Base-by-base conservation (phyloP, 2,113 vertebrate genomes). In the Leptodactylus fuscus region DNA sequence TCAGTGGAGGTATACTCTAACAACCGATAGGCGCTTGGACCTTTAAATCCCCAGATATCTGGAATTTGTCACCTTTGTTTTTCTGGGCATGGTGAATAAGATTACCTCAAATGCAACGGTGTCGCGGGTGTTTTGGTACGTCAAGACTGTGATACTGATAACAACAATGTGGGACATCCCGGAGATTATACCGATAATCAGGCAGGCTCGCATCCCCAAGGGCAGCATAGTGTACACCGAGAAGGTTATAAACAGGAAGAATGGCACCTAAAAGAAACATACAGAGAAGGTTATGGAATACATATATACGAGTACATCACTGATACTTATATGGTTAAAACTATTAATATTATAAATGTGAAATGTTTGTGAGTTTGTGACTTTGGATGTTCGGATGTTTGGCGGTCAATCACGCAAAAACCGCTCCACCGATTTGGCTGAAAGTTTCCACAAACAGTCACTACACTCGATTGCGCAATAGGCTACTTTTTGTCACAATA, bases 211-310 rank as follows among this genome's bases (percentile, higher is more conserved):
- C 93, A 94, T 92, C 89, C 95, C 95, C 92, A 98, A 96, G 10
- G 97, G 97, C 85, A 99, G 91, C 94, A 99, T 96, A 13, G 96
- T 98, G 88, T 98, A 98, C 51, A 95, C 95, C 0, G 96, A 96
- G 87, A 99, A 98, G 90, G 98, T 95, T 87, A 98, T 92, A 88
- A 98, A 99, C 69, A 98, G 94, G 90, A 99, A 98, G 91, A 97
- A 98, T 20, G 97, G 97, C 87, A 98, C 97, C 98, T 99, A 90
- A 58, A 87, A 58, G 85, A 62, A 15, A 51, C 20, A 69, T 12
- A 81, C 0, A 41, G 22, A 36, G 5, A 78, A 20, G 15, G 22
- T 44, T 18, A 32, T 5, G 3, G 32, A 16, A 74, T 46, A 49
- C 46, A 49, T 12, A 49, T 29, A 48, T 70, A 70, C 5, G n/a